Conservation (phyloP, 2,113 vertebrate genomes). For the Xenopus tropicalis region DNA sequence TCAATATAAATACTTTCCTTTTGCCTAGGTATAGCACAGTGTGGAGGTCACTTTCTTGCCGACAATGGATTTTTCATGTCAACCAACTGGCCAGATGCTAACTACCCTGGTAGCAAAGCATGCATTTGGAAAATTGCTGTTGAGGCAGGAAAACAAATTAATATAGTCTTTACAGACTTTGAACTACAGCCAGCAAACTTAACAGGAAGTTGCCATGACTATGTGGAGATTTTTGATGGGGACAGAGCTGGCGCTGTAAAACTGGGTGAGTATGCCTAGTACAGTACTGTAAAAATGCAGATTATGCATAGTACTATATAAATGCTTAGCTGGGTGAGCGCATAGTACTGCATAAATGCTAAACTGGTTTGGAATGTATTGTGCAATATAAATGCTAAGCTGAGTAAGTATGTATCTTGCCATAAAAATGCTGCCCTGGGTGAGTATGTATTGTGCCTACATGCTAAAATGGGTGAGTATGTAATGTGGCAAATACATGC, state of each 20-base stretch:
- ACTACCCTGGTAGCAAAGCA: slow-evolving; percentile 55
- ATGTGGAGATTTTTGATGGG: slow-evolving; percentile 63
- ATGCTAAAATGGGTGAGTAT: no score
- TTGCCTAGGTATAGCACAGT: slow-evolving; percentile 48
- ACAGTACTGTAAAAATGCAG: not conserved
- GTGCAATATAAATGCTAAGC: no score
- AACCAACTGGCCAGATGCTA: slow-evolving; percentile 59
- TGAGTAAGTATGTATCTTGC: no score
- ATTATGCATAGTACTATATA: no score
- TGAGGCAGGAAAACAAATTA: slow-evolving; percentile 48
- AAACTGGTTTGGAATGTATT: no score
- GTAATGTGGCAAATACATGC: no score
- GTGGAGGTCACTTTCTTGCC: slow-evolving; percentile 60
- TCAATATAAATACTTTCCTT: no score
- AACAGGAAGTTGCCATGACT: slow-evolving; percentile 62
- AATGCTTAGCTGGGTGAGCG: no score
- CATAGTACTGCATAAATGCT: no score
- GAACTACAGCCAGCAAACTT: slow-evolving; percentile 45
- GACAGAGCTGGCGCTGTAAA: slow-evolving; percentile 45
- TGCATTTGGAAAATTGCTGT: slow-evolving; percentile 66
- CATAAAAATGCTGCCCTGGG: no score
- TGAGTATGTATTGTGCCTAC: no score
- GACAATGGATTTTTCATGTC: slow-evolving; percentile 60
- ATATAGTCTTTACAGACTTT: slow-evolving; percentile 55
- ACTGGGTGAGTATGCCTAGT: slow-evolving; percentile 3